A percentile compares a stretch with the other conserved stretches of the same genome.
phyloP scores from a whole-genome alignment of 2,113 vertebrate genomes.

The Glareola pratincola region DNA sequence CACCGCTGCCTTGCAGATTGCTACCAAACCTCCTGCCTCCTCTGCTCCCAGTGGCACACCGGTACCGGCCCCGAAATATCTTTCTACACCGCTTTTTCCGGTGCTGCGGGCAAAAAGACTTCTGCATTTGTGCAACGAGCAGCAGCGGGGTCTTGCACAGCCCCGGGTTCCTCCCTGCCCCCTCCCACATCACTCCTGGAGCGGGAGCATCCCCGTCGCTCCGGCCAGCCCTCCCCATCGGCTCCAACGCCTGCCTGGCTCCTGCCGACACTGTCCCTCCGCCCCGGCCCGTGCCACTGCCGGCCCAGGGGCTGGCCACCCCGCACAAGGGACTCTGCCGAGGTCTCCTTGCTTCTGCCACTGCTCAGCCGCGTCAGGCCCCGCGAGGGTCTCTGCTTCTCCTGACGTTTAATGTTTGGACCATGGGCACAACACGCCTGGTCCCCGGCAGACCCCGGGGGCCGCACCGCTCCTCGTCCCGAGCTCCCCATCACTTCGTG shows the following conservation, averaged over 20 bases:
- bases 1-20: neutral
- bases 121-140: neutral
- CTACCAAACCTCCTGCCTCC: neutral
- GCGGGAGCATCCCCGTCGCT: accelerated
- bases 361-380: accelerated
- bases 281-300: no score
- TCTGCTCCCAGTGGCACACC: accelerated
- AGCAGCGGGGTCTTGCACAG: neutral
- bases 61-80: neutral
- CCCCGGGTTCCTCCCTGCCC: neutral
- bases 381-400: neutral
- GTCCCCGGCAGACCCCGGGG: neutral
- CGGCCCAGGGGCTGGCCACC: neutral
- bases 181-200: neutral
- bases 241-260: neutral
- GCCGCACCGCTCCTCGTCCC: neutral
- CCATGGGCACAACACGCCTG: accelerated
- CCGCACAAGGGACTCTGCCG: neutral
- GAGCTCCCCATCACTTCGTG: no score
- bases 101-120: neutral
- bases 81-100: neutral
- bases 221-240: neutral
- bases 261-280: neutral
- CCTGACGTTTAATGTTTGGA: neutral
- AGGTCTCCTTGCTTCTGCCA: neutral